Evolutionary conservation across 2,888 invertebrate species (phyloP).

Genomic region (Habroteleia sp.): DNA sequence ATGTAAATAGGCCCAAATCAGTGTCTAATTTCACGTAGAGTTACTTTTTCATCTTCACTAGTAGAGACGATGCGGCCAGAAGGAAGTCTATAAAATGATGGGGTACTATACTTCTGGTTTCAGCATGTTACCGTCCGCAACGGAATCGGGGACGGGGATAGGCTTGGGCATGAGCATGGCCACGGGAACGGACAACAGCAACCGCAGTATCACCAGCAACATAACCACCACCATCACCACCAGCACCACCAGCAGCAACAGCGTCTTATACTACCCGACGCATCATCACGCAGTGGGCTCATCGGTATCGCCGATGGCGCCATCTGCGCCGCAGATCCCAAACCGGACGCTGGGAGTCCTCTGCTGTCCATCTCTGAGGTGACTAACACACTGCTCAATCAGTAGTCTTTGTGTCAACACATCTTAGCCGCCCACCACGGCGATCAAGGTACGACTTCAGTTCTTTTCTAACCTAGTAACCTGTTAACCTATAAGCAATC

Average conservation of each 20-base stretch:
- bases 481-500: no score
- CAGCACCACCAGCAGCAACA: slow-evolving; percentile 68
- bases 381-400: slow-evolving; percentile 88
- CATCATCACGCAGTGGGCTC: slow-evolving; percentile 75
- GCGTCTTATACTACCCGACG: slow-evolving; percentile 81
- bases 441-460: slow-evolving; percentile 66
- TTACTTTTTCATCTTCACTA: no score
- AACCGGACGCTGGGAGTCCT: slow-evolving; percentile 85
- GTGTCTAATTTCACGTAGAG: no score
- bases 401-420: slow-evolving; percentile 79
- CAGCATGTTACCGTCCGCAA: slow-evolving; percentile 79
- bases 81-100: slow-evolving; percentile 45
- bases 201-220: slow-evolving; percentile 55
- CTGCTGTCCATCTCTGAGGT: slow-evolving; percentile 89
- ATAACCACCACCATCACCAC: slow-evolving; percentile 52
- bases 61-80: background rate
- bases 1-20: no score
- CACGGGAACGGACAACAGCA: slow-evolving; percentile 71
- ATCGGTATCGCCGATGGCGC: slow-evolving; percentile 74
- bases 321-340: slow-evolving; percentile 81
- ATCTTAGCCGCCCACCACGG: slow-evolving; percentile 67
- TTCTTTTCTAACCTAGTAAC: no score
- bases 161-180: slow-evolving; percentile 68
- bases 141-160: slow-evolving; percentile 73
- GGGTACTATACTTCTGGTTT: slow-evolving; percentile 74